phyloP scores from a whole-genome alignment of 2,888 invertebrate species.

The Chrysodeixis includens region DNA sequence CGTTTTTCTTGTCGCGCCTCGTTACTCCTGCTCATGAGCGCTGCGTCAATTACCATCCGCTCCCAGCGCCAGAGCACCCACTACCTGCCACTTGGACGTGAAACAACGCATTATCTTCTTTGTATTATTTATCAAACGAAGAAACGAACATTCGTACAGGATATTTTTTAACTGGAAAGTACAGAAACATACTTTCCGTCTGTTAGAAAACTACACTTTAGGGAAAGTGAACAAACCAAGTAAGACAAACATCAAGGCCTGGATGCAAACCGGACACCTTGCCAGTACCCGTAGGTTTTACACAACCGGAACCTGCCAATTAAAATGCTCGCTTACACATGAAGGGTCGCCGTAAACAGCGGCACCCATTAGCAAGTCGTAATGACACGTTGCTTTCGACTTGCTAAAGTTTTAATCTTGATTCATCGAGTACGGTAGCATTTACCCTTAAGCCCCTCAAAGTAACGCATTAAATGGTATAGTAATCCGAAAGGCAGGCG shows the following conservation, averaged over 20 bases:
- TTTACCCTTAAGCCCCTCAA: conserved; percentile 32
- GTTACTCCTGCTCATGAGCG: conserved; percentile 69
- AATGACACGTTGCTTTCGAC: conserved; percentile 6
- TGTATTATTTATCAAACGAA: conserved; percentile 5
- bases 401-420: conserved; percentile 13
- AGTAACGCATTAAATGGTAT: conserved; percentile 35
- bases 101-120: conserved; percentile 30
- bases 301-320: background rate
- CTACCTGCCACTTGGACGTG: conserved; percentile 35
- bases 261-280: background rate
- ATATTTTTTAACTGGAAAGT: background rate
- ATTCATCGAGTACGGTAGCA: conserved; percentile 31
- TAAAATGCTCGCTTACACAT: background rate
- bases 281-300: background rate
- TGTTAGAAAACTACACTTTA: conserved; percentile 1
- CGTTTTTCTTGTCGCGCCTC: conserved; percentile 77
- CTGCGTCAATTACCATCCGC: conserved; percentile 68
- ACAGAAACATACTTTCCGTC: background rate
- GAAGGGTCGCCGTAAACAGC: background rate
- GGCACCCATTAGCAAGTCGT: conserved; percentile 2
- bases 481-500: conserved; percentile 29
- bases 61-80: conserved; percentile 25
- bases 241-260: background rate
- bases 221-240: background rate
- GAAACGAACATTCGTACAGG: background rate